Base-by-base conservation (phyloP, 2,888 invertebrate species). In the Ichneumoninae sp. region DNA sequence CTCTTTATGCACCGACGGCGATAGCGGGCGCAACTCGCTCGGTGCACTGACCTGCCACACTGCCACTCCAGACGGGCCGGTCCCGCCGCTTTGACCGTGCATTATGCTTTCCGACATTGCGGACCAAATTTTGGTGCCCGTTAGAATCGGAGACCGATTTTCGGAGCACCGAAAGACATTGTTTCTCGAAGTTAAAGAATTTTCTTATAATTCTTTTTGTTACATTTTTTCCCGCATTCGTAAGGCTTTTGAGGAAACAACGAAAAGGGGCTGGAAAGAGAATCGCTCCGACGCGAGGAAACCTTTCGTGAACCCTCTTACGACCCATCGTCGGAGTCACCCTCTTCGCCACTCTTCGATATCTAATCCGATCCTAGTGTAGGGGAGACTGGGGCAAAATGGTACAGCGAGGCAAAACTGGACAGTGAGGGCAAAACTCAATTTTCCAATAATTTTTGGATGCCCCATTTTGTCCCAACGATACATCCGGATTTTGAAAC, bases 21-120 rank as follows among this genome's bases (percentile, higher is more conserved):
- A 36, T 60, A 65, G 65, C 69, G n/a, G 36, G 16, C 26, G 70
- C 60, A 57, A 40, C 52, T 52, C 50, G 54, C 74, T 16, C 79
- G 75, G 84, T 86, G 88, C 89, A 90, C 92, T 91, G 92, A 92
- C 90, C 92, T 91, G 88, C 89, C 90, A 65, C 89, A 89, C 85
- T 79, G 83, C 40, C 69, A 19, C 16, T 16, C 78, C n/a, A 40
- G n/a, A 33, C 26, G 26, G 40, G 47, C 36, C 22, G 30, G 62
- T 19, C 40, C 16, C 50, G 62, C 26, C 26, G 50, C 13, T 66
- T 36, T 40, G 33, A 33, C 54, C 40, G n/a, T 22, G 71, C 71
- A 19, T 50, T 57, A 33, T 3, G 19, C 54, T 71, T 71, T 71
- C 13, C n/a, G n/a, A 57, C n/a, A 54, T 6, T 54, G 54, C 40